These are phyloP conservation scores for Melipona bicolor DNA, from an alignment of 2,888 invertebrate species.

Conservation along the genomic window DNA sequence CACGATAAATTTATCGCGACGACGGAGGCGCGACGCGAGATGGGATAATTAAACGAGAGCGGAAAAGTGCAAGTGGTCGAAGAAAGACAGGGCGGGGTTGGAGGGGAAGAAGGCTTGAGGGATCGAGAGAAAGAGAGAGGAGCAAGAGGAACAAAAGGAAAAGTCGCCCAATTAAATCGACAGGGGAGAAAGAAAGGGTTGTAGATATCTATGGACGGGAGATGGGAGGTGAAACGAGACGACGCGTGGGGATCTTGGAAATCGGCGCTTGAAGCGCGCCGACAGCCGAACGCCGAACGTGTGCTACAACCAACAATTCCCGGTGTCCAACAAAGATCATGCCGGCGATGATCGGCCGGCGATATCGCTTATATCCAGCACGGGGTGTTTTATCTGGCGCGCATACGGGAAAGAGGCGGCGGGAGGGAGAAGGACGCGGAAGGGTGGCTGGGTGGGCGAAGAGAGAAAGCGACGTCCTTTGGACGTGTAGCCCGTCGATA, in stretches of 20 bases:
- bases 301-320: conserved; percentile 49
- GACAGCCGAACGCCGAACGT: conserved; percentile 9
- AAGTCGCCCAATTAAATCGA: conserved; percentile 51
- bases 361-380: conserved; percentile 53
- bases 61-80: not conserved
- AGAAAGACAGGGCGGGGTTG: not conserved
- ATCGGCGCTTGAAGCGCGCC: conserved; percentile 14
- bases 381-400: conserved; percentile 64
- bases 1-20: conserved; percentile 53
- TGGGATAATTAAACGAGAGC: conserved; percentile 48
- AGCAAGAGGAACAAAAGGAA: not conserved
- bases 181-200: not conserved
- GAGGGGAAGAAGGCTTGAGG: no score
- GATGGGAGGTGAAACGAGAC: not conserved
- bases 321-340: conserved; percentile 62
- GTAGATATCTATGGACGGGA: no score
- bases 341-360: conserved; percentile 59
- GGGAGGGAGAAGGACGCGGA: not conserved
- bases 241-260: conserved; percentile 27
- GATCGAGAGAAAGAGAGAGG: not conserved
- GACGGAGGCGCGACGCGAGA: not conserved
- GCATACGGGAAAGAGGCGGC: conserved; percentile 11
- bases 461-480: conserved; percentile 68
- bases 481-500: conserved; percentile 74
- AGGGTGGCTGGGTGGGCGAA: not conserved